Conservation (phyloP, 2,888 invertebrate genomes). For the Tinea semifulvella region DNA sequence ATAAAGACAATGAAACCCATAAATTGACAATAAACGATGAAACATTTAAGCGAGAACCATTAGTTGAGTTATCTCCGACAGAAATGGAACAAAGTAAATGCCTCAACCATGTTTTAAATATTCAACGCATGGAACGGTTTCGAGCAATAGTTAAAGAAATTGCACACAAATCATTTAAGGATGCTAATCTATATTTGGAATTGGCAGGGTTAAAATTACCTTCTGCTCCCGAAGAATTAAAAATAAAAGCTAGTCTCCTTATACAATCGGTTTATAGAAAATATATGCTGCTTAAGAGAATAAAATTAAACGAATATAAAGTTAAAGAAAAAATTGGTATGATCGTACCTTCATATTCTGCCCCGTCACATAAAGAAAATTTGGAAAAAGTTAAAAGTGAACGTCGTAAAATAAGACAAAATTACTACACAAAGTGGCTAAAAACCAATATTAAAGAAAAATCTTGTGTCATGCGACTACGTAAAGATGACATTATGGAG, state of each 20-base stretch:
- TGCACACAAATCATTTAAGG: constrained; percentile 36
- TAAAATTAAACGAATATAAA: constrained; percentile 40
- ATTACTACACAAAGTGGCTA: constrained; percentile 51
- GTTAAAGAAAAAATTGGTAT: constrained; percentile 63
- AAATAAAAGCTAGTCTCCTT: constrained; percentile 32
- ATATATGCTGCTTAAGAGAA: constrained; percentile 44
- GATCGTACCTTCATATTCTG: constrained; percentile 59
- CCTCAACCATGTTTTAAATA: constrained; percentile 32
- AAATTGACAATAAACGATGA: constrained; percentile 38
- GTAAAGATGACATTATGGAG: constrained; percentile 72
- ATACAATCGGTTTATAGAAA: constrained; percentile 47
- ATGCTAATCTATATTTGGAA: constrained; percentile 42
- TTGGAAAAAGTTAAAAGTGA: constrained; percentile 51
- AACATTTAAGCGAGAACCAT: constrained; percentile 27
- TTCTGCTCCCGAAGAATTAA: constrained; percentile 28
- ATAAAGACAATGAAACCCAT: constrained; percentile 26
- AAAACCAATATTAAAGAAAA: constrained; percentile 56
- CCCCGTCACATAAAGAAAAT: constrained; percentile 49
- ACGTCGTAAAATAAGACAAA: constrained; percentile 50
- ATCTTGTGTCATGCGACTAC: constrained; percentile 50
- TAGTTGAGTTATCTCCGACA: constrained; percentile 31
- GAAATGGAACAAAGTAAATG: constrained; percentile 40
- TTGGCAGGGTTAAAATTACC: constrained; percentile 46
- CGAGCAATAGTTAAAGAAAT: constrained; percentile 28
- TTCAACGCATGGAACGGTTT: constrained; percentile 54